Base-by-base conservation (phyloP, 2,113 vertebrate genomes). In the Ailuropoda melanoleuca region DNA sequence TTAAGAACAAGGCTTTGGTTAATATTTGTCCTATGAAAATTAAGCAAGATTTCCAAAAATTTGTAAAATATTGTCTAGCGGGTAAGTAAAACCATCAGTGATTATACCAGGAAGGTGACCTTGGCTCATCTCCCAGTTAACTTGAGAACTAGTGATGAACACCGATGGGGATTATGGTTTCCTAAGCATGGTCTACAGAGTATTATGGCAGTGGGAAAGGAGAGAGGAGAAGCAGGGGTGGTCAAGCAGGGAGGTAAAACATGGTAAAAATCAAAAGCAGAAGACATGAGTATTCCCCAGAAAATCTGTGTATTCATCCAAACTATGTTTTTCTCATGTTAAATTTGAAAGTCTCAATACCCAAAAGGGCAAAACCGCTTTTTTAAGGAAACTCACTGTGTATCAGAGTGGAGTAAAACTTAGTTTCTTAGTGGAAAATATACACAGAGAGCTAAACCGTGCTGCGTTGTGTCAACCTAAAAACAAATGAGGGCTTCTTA, bases 401-500 rank as follows among this genome's bases (percentile, higher is more conserved):
- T 95, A 77, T 96, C 93, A 97, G 77, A 72, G 95, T 97, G 81
- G 87, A 97, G 81, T 95, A 95, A 96, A 88, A 14, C 0, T 12
- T 81, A 93, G 96, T 70, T 77, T 96, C 3, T 81, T 56, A 24
- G 37, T 34, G 89, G 95, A 93, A 98, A 98, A 97, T 93, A 91
- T 77, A 96, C 93, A 81, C 90, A 91, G 96, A 96, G 78, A 84
- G 81, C 90, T 26, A 85, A 96, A 78, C 93, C 78, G 24, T 37
- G 81, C 92, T 97, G 95, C 97, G 95, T 97, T 58, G 56, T 90
- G 98, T 97, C 97, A 97, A 93, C 97, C 96, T 97, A 94, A 97
- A 90, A 98, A 97, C 96, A 98, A 98, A 98, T 97, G 92, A 94
- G 94, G 89, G 93, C 97, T 97, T 97, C 85, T 96, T 96, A 92